Evolutionary conservation across 2,797 vertebrate species (phyloP).

Genomic region (Gorsachius magnificus): DNA sequence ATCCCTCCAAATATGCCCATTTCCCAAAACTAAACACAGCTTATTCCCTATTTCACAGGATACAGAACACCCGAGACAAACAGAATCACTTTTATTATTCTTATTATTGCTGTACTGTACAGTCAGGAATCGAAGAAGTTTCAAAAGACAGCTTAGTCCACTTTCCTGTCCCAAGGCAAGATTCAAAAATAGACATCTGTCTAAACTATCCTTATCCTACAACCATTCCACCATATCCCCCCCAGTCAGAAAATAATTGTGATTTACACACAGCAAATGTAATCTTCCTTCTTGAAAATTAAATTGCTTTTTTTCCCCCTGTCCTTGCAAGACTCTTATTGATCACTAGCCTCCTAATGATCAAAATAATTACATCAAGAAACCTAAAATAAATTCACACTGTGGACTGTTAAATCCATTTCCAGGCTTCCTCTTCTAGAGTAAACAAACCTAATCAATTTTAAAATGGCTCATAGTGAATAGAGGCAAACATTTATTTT

Average conservation of each 20-base stretch:
- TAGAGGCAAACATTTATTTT: background rate
- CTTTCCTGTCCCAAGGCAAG: background rate
- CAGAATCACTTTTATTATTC: background rate
- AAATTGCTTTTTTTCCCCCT: fast-evolving
- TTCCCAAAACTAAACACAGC: background rate
- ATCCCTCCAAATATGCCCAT: background rate
- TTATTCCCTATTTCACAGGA: background rate
- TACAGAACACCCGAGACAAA: background rate
- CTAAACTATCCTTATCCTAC: background rate
- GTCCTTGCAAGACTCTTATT: background rate
- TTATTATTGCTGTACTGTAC: background rate
- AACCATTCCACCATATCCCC: background rate
- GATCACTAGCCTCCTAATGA: background rate
- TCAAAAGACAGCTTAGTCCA: background rate
- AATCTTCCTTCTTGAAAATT: background rate
- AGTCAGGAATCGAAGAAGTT: background rate
- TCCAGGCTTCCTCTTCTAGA: background rate
- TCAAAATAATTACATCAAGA: background rate
- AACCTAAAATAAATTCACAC: background rate
- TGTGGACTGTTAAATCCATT: background rate
- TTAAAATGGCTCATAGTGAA: background rate
- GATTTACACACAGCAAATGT: background rate
- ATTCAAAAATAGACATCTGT: background rate
- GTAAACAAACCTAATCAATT: background rate
- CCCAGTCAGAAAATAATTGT: background rate